phyloP scores from a whole-genome alignment of 1,140 invertebrate genomes.

The Akabosia matsudoensis region DNA sequence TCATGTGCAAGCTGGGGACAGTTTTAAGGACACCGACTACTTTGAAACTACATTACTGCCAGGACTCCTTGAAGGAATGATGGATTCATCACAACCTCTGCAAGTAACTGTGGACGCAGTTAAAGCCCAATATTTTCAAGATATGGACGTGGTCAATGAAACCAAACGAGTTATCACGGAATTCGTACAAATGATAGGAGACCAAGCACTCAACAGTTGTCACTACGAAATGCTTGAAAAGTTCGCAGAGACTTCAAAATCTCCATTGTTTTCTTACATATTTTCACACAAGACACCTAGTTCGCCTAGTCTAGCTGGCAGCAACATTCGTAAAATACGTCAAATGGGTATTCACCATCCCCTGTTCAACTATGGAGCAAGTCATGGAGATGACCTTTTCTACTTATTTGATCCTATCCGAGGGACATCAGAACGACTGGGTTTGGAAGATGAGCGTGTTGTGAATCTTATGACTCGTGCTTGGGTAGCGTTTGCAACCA shows the following conservation, averaged over 20 bases:
- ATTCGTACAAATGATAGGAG: slow-evolving; percentile 34
- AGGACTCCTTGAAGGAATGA: neutral
- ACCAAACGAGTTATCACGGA: slow-evolving; percentile 33
- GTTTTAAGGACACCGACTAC: slow-evolving; percentile 34
- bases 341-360: slow-evolving; percentile 32
- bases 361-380: slow-evolving; percentile 34
- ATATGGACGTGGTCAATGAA: slow-evolving; percentile 31
- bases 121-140: slow-evolving; percentile 37
- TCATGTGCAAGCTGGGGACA: slow-evolving; percentile 29
- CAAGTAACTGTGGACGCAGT: slow-evolving; percentile 29
- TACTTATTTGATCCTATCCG: slow-evolving; percentile 41
- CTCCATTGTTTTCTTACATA: slow-evolving; percentile 34
- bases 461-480: slow-evolving; percentile 29
- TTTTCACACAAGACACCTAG: slow-evolving; percentile 38
- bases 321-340: slow-evolving; percentile 19
- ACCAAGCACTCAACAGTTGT: slow-evolving; percentile 26
- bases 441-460: slow-evolving; percentile 28
- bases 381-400: slow-evolving; percentile 37
- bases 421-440: neutral
- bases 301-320: slow-evolving; percentile 29
- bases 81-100: slow-evolving; percentile 23
- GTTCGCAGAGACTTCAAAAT: slow-evolving; percentile 6
- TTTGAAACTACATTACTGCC: slow-evolving; percentile 39
- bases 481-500: slow-evolving; percentile 32
- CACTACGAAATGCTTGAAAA: slow-evolving; percentile 37